phyloP scores from a whole-genome alignment of 2,113 vertebrate genomes.

The Rhodinocichla rosea region DNA sequence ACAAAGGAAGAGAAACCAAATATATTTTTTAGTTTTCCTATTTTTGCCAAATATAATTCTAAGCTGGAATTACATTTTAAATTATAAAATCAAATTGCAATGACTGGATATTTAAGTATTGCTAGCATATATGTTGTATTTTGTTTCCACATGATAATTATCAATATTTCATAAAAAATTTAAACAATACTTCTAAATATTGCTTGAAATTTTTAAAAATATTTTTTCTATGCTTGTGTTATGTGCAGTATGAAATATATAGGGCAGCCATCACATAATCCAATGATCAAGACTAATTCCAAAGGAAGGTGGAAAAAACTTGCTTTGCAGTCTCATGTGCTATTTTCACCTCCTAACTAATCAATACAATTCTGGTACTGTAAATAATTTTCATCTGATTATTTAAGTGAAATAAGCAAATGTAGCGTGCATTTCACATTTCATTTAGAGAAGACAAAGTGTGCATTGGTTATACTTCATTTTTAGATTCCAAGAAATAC shows the following conservation, averaged over 20 bases:
- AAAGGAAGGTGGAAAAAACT: not conserved
- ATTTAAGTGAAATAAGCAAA: constrained; percentile 35
- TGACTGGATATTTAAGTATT: not conserved
- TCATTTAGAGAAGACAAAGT: not conserved
- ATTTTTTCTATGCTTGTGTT: not conserved
- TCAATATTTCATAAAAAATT: not conserved
- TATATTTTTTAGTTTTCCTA: not conserved
- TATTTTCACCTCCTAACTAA: constrained; percentile 22
- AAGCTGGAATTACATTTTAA: not conserved
- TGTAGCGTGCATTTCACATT: not conserved
- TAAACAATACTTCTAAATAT: not conserved
- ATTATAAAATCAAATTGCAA: not conserved
- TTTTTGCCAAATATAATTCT: not conserved
- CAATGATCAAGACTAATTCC: not conserved
- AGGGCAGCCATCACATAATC: not conserved
- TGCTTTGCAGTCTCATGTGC: constrained; percentile 5
- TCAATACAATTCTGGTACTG: not conserved
- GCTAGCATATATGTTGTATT: not conserved
- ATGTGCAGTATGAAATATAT: not conserved
- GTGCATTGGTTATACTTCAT: not conserved
- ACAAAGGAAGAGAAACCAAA: not conserved
- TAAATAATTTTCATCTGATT: constrained; percentile 19
- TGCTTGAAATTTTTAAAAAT: not conserved
- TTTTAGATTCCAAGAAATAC: not conserved
- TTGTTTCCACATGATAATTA: not conserved